Conservation (phyloP, 2,888 invertebrate genomes). For the Ceramica pisi region DNA sequence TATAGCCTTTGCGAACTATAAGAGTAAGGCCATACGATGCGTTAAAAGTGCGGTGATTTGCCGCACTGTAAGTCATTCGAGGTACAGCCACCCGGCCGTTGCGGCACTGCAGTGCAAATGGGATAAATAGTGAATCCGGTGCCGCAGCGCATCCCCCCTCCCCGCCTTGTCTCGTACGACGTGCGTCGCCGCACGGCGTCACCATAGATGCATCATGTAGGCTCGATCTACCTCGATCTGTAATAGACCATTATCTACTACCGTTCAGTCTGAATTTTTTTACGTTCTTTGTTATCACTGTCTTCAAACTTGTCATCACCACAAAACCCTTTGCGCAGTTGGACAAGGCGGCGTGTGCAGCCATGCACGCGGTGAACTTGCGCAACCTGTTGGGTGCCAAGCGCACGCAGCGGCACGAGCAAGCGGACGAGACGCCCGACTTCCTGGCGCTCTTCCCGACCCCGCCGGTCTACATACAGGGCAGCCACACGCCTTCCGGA, state of each 20-base stretch:
- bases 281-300: not conserved
- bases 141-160: too few relatives aligned
- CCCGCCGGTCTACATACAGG: constrained; percentile 98
- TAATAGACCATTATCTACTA: not conserved
- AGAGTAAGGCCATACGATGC: too few relatives aligned
- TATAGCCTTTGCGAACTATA: not conserved
- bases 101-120: too few relatives aligned
- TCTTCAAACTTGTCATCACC: not conserved
- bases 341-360: constrained; percentile 98
- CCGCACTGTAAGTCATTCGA: too few relatives aligned
- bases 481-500: constrained; percentile 99
- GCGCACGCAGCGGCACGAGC: constrained; percentile 98
- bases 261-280: not conserved
- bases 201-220: too few relatives aligned
- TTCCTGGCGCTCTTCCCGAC: constrained; percentile 97
- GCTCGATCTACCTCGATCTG: too few relatives aligned
- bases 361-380: constrained; percentile 99
- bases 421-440: constrained; percentile 98
- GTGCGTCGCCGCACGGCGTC: too few relatives aligned
- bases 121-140: too few relatives aligned
- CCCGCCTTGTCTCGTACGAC: too few relatives aligned
- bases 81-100: too few relatives aligned
- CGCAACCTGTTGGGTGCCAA: constrained; percentile 98
- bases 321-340: constrained; percentile 88
- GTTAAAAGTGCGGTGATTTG: too few relatives aligned